phyloP scores from a whole-genome alignment of 1,140 invertebrate genomes.

The Sesamia nonagrioides region DNA sequence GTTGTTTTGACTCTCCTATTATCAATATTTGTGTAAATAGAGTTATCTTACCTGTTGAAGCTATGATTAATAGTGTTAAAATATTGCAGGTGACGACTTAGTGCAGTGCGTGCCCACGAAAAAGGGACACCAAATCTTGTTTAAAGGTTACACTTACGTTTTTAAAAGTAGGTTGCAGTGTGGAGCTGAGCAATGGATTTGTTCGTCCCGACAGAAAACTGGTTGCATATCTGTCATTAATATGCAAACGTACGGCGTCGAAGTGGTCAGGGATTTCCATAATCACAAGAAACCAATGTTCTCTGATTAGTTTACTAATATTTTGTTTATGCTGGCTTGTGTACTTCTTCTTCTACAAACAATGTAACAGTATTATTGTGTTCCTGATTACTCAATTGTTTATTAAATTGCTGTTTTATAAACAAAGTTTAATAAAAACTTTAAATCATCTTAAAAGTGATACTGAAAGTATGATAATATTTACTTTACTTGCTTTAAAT shows the following conservation, averaged over 20 bases:
- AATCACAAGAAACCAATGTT: constrained; percentile 85
- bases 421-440: not conserved
- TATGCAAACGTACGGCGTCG: constrained; percentile 79
- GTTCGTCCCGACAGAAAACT: constrained; percentile 81
- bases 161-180: constrained; percentile 82
- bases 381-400: not conserved
- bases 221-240: constrained; percentile 84
- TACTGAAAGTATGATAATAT: not conserved
- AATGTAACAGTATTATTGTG: constrained; percentile 9
- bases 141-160: constrained; percentile 81
- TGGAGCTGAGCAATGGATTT: constrained; percentile 82
- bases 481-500: no score
- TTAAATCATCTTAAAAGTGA: not conserved
- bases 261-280: constrained; percentile 82
- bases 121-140: constrained; percentile 81
- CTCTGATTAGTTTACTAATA: constrained; percentile 63
- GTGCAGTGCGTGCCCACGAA: constrained; percentile 82
- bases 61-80: constrained; percentile 51
- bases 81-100: constrained; percentile 79
- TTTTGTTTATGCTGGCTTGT: not conserved
- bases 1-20: constrained; percentile 52
- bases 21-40: constrained; percentile 38
- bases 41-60: constrained; percentile 13
- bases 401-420: not conserved
- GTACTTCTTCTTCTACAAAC: not conserved